These are phyloP conservation scores for Leucophenga maculata DNA, from an alignment of 2,888 invertebrate genomes.

Conservation along the genomic window DNA sequence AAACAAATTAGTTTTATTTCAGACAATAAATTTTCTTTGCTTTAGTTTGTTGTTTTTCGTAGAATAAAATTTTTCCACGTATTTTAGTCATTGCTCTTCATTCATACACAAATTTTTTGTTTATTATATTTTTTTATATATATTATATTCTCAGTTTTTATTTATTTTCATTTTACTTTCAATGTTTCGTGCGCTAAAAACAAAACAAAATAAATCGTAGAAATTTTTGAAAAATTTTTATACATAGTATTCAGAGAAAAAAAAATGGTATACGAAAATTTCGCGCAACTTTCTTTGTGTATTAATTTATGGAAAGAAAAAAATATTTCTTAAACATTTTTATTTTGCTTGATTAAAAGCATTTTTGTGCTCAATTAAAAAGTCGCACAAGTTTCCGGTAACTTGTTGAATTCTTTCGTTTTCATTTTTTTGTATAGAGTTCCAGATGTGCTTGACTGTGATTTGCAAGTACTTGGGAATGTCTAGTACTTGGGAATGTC, in stretches of 20 bases:
- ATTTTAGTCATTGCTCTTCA: no score
- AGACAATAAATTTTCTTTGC: slow-evolving; percentile 10
- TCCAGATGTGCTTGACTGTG: slow-evolving; percentile 9
- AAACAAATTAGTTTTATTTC: slow-evolving; percentile 10
- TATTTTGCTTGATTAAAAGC: slow-evolving; percentile 51
- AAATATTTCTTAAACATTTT: no score
- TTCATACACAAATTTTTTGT: slow-evolving; percentile 18
- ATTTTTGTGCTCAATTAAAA: slow-evolving; percentile 67
- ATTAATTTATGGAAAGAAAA: no score
- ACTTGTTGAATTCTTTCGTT: slow-evolving; percentile 29
- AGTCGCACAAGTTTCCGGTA: slow-evolving; percentile 69
- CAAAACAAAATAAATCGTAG: slow-evolving; percentile 24
- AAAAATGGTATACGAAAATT: slow-evolving; percentile 36
- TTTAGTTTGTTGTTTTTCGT: not conserved
- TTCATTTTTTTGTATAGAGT: not conserved
- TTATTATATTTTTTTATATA: slow-evolving; percentile 12
- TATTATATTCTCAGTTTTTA: slow-evolving; percentile 5
- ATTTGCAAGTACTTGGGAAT: slow-evolving; percentile 3
- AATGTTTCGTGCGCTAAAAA: slow-evolving; percentile 27
- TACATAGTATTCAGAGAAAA: slow-evolving; percentile 1
- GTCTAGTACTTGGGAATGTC: not conserved
- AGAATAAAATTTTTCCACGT: no score
- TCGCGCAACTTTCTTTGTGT: slow-evolving; percentile 15
- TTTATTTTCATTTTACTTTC: slow-evolving; percentile 31
- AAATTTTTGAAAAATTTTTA: slow-evolving; percentile 29